Base-by-base conservation (phyloP, 37 sponge, comb jelly and placozoan species). In the Corticium candelabrum region DNA sequence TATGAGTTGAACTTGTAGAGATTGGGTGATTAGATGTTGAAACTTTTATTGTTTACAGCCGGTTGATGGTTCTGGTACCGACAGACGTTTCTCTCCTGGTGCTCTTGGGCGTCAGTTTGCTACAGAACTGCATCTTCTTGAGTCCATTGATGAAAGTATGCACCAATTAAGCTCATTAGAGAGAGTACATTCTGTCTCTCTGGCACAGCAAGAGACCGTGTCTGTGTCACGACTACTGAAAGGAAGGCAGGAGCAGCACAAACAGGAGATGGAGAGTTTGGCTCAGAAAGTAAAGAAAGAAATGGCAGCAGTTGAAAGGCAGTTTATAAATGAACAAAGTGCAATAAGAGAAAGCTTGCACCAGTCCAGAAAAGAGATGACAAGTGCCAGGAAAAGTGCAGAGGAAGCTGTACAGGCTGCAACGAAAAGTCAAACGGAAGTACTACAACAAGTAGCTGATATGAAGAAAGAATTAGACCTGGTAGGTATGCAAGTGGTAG, bases 121-220 rank as follows among this genome's bases (percentile, higher is more conserved):
- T 21, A 80, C 87, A 2, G 88, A 89, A 40, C 77, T 92, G 41
- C 82, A 72, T 5, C 82, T 75, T 0, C 67, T 84, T 0, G 90
- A 92, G 37, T 69, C 87, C 3, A 78, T 86, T 27, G 80, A 84
- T 3, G 93, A 89, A 7, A 67, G 79, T 4, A 78, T 92, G 76
- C 38, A 78, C 7, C 87, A 86, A 2, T 74, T 89, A 1, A 37
- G 76, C 0, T 43, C 78, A 1, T 69, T 92, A 4, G 87, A 92
- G 76, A 38, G 82, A 0, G 75, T 76, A 0, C 68, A 81, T 29
- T 82, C 79, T 34, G 76, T 89, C 0, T 34, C 91, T 34, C 29
- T 37, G 2, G 87, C 84, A 3, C 87, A 89, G 37, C 79, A 84
- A 32, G 91, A 92, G 71, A 81, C 87, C 2, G 77, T 74, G 5